Evolutionary conservation across 2,113 vertebrate species (phyloP), one percentile per base, ranked within the genome.

Genomic region (Seriola aureovittata): DNA sequence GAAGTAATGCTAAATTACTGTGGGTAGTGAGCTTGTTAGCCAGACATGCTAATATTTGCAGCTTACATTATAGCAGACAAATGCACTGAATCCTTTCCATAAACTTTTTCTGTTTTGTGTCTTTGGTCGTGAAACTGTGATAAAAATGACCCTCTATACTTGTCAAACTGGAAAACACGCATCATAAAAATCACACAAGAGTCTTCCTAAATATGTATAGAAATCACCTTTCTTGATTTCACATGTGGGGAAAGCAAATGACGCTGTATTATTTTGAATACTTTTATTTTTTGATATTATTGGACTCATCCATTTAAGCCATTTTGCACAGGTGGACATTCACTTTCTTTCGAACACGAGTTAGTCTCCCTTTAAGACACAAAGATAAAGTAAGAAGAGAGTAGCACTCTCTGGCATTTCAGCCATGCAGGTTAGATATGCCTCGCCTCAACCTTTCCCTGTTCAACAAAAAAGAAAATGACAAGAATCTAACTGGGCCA

Each of bases 361-460:
- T 48, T 25, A 50, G 11, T 80, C 54, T 81, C 65, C 25, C 23
- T 80, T 84, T 42, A 70, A 81, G 48, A 76, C 34, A 59, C 68
- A 77, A 71, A n/a, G 62, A 72, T 55, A 73, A 71, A 65, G 34
- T 42, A 50, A 29, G 54, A 69, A 14, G 23, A 82, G 59, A 81
- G 54, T 25, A 55, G n/a, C 36, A 44, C 21, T 57, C 17, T 55
- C 71, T 89, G 75, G 73, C 76, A 82, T 89, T 89, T 91, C 42
- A 44, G 57, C 70, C 59, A 38, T 71, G 65, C 16, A 79, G 44
- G 80, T 86, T 84, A 8, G 11, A 78, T 80, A 78, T 84, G 68
- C 29, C 21, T 82, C 4, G 3, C 54, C 42, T 68, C 4, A 71
- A 86, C 85, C 85, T 85, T 85, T 89, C 36, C 23, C 16, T 50